Conservation (phyloP, 2,797 vertebrate species). For the Pempheris klunzingeri region DNA sequence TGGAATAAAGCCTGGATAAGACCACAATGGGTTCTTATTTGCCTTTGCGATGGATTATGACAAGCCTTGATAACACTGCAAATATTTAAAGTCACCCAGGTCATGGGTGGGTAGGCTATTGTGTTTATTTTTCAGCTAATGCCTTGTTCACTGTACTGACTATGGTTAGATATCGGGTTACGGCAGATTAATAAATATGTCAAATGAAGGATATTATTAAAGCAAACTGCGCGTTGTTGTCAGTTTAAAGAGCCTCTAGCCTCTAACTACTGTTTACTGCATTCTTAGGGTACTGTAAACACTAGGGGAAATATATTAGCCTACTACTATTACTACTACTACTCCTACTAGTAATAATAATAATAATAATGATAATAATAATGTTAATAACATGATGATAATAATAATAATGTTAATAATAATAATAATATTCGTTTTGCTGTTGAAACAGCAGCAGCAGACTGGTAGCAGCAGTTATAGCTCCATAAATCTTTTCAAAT, state of each 20-base stretch:
- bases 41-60: constrained; percentile 53
- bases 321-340: background rate
- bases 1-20: constrained; percentile 12
- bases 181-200: background rate
- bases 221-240: background rate
- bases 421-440: too few relatives aligned
- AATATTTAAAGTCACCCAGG: constrained; percentile 31
- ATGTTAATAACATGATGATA: too few relatives aligned
- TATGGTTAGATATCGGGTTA: background rate
- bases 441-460: background rate
- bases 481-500: background rate
- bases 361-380: background rate
- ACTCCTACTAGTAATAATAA: background rate
- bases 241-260: background rate
- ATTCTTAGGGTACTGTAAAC: background rate
- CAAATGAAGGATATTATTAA: background rate
- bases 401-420: too few relatives aligned
- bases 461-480: background rate
- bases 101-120: constrained; percentile 20
- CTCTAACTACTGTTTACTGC: background rate
- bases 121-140: constrained; percentile 27
- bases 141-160: background rate
- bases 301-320: background rate
- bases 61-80: constrained; percentile 45
- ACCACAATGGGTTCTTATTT: constrained; percentile 44